A percentile compares a stretch with the other conserved stretches of the same genome.
phyloP scores from a whole-genome alignment of 2,113 vertebrate genomes.

The Progne subis region DNA sequence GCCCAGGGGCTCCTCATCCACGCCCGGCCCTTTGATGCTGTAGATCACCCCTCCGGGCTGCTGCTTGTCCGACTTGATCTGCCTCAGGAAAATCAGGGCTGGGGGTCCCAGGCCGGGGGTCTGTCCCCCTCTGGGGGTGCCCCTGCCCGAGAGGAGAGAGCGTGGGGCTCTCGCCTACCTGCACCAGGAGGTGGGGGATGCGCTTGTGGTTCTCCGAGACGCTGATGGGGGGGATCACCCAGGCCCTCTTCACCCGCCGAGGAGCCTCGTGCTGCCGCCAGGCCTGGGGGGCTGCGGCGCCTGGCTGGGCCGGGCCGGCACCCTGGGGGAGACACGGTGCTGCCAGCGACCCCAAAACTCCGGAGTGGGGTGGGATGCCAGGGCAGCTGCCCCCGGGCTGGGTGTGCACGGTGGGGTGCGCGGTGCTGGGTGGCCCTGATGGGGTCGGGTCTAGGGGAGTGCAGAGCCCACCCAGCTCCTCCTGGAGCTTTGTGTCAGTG shows the following conservation, averaged over 20 bases:
- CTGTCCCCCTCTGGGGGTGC: neutral
- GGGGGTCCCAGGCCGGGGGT: neutral
- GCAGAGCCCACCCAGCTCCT: neutral
- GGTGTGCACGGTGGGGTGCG: neutral
- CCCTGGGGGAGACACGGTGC: neutral
- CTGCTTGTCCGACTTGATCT: conserved; percentile 97
- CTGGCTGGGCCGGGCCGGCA: neutral
- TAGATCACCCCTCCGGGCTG: conserved; percentile 89
- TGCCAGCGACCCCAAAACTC: neutral
- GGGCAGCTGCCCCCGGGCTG: neutral
- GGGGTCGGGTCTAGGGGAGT: neutral
- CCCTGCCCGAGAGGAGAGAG: neutral
- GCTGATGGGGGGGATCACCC: conserved; percentile 96
- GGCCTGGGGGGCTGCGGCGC: conserved; percentile 27
- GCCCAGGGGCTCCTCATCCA: conserved; percentile 90
- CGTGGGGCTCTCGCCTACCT: conserved; percentile 74
- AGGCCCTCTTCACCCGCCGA: conserved; percentile 87
- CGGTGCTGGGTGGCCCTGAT: fast-evolving
- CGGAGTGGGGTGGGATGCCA: fast-evolving
- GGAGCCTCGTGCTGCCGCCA: conserved; percentile 64
- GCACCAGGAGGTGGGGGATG: conserved; percentile 89
- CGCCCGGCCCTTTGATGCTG: conserved; percentile 92
- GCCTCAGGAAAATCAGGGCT: neutral
- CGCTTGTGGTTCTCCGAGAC: conserved; percentile 91
- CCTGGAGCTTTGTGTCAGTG: fast-evolving